Evolutionary conservation across 2,113 vertebrate species (phyloP).

Genomic region (Silurus asotus): DNA sequence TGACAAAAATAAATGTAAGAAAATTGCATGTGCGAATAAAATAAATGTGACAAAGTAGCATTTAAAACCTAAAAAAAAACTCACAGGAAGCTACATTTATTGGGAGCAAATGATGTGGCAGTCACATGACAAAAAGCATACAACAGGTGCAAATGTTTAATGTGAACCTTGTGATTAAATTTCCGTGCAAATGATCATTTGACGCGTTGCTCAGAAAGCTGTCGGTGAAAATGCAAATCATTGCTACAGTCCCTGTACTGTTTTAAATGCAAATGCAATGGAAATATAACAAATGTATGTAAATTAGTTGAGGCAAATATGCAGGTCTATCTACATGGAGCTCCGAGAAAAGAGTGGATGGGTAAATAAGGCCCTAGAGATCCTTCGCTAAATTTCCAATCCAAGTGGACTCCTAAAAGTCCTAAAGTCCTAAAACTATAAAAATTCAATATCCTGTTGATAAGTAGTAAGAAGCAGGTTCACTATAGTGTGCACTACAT

Average conservation of each 20-base stretch:
- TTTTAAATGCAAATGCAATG: neutral
- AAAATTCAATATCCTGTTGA: neutral
- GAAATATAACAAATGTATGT: neutral
- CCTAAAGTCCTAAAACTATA: neutral
- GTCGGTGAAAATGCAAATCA: neutral
- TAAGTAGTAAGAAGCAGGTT: neutral
- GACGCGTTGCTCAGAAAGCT: neutral
- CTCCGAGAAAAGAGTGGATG: neutral
- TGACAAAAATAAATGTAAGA: neutral
- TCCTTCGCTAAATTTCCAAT: neutral
- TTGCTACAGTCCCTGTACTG: neutral
- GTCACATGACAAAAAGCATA: neutral
- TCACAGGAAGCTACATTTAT: neutral
- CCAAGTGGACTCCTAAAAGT: too few relatives aligned
- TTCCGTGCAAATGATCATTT: neutral
- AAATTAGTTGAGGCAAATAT: neutral
- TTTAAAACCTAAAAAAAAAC: neutral
- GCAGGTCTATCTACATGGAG: neutral
- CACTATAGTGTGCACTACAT: neutral
- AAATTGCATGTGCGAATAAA: neutral
- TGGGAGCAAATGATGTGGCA: neutral
- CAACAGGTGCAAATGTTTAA: neutral
- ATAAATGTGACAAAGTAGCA: neutral
- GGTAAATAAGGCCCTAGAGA: neutral
- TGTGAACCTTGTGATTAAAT: neutral